A percentile compares a stretch with the other conserved stretches of the same genome.
These are phyloP conservation scores for Bufotes viridis DNA, from an alignment of 2,797 vertebrate genomes.

Conservation along the genomic window DNA sequence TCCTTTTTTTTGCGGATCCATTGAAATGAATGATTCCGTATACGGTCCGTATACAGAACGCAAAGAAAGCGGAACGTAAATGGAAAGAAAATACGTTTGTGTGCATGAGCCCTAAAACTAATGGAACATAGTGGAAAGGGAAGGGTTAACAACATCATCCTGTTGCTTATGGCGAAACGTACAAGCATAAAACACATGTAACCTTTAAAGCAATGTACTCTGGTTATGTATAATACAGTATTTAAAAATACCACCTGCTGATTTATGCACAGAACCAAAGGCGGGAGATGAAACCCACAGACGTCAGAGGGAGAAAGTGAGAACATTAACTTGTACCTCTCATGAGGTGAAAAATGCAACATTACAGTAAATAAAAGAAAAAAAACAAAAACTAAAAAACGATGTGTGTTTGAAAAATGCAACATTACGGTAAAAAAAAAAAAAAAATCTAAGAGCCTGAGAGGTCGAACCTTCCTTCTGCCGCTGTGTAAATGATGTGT, in stretches of 20 bases:
- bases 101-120: too few species aligned
- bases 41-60: too few species aligned
- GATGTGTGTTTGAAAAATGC: background rate
- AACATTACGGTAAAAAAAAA: background rate
- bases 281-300: background rate
- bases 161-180: background rate
- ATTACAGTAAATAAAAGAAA: background rate
- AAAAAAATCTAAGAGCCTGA: too few species aligned
- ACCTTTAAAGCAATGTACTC: background rate
- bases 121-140: background rate
- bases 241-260: conserved; percentile 1
- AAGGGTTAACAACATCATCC: background rate
- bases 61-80: too few species aligned
- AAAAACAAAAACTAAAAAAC: too few species aligned
- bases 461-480: too few species aligned
- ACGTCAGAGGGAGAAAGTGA: background rate
- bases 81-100: too few species aligned
- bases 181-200: background rate
- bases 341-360: background rate
- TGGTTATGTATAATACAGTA: background rate
- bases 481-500: too few species aligned
- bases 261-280: background rate
- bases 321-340: background rate
- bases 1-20: too few species aligned
- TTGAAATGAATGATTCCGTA: too few species aligned